Conservation (phyloP, 2,888 invertebrate species). For the Apotomis betuletana region DNA sequence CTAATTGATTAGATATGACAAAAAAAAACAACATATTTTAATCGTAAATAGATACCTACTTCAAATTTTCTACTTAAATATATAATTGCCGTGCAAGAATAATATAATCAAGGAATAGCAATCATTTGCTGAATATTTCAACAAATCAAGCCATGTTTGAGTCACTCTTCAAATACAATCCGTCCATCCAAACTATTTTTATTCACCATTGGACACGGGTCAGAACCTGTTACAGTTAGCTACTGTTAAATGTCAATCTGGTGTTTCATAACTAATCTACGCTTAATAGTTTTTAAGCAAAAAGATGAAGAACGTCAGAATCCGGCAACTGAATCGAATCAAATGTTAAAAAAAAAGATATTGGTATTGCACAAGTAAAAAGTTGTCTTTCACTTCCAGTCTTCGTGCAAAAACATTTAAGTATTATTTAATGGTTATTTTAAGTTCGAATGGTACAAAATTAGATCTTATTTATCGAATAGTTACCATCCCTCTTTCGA, state of each 20-base stretch:
- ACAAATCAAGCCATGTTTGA: neutral
- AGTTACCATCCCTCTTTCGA: no score
- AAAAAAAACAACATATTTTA: no score
- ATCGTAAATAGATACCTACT: no score
- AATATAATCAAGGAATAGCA: neutral
- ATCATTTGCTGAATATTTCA: neutral
- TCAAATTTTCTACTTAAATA: no score
- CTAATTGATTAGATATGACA: no score
- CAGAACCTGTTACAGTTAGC: constrained; percentile 27
- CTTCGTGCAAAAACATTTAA: constrained; percentile 4
- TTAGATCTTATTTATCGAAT: no score
- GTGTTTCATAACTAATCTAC: constrained; percentile 38
- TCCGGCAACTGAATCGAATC: constrained; percentile 28
- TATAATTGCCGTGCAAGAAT: neutral
- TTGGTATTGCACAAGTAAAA: constrained; percentile 36
- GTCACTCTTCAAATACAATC: constrained; percentile 3
- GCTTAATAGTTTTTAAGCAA: constrained; percentile 32
- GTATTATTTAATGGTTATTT: neutral
- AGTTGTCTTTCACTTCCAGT: constrained; percentile 27
- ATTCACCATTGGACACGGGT: constrained; percentile 32
- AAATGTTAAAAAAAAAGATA: constrained; percentile 30
- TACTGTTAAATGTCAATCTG: constrained; percentile 32
- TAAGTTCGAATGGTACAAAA: no score
- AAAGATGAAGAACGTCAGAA: constrained; percentile 20
- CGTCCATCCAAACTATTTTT: constrained; percentile 8